These are phyloP conservation scores for Hydractinia echinata DNA, from an alignment of 30 jellyfish, hydroid and myxozoan genomes.

Conservation along the genomic window DNA sequence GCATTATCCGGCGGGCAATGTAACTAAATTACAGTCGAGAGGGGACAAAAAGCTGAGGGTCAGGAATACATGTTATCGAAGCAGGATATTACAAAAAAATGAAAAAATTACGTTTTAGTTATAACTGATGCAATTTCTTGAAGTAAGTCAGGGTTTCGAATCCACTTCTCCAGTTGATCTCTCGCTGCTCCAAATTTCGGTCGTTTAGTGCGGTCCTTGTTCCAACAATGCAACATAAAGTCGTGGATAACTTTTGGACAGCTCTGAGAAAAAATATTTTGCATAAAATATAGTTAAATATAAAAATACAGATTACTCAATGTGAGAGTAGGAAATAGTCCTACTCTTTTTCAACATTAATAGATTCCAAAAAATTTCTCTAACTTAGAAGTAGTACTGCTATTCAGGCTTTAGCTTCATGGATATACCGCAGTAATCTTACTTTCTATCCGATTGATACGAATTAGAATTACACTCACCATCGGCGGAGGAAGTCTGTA, in stretches of 20 bases:
- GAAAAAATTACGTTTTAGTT: slow-evolving; percentile 36
- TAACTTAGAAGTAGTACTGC: background rate
- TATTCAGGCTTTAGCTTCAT: background rate
- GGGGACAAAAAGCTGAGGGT: too few species aligned
- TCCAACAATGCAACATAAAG: slow-evolving; percentile 29
- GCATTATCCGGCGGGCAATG: too few species aligned
- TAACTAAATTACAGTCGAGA: too few species aligned
- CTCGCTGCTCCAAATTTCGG: slow-evolving; percentile 27
- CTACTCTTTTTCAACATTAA: too few species aligned
- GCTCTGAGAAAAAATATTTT: background rate
- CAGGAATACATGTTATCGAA: background rate
- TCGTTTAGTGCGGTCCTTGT: slow-evolving; percentile 28
- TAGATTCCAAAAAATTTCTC: too few species aligned
- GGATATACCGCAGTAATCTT: background rate
- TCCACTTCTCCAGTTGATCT: slow-evolving; percentile 28
- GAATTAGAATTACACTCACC: slow-evolving; percentile 36
- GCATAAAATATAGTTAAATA: too few species aligned
- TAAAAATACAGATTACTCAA: too few species aligned
- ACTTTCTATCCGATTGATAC: too few species aligned
- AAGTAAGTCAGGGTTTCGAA: slow-evolving; percentile 23
- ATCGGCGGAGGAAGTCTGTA: slow-evolving; percentile 97
- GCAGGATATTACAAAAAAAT: background rate
- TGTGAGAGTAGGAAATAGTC: too few species aligned
- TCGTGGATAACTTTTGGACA: slow-evolving; percentile 35
- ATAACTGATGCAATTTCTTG: slow-evolving; percentile 29